Evolutionary conservation across 2,113 vertebrate genomes (phyloP).

Genomic region (Scopus umbretta): DNA sequence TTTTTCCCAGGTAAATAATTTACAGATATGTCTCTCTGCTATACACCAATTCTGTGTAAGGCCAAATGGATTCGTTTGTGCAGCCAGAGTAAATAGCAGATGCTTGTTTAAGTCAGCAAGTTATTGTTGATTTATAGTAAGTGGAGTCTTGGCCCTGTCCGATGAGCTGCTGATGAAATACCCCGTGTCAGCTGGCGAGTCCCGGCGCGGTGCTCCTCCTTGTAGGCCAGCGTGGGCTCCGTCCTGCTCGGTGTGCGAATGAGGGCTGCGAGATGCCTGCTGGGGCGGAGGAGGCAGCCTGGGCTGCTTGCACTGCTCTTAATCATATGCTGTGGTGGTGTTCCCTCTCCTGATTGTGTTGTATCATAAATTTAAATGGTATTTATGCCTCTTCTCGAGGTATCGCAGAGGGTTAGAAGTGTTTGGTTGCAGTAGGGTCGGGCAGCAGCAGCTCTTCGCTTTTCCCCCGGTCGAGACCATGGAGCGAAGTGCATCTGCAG

Average conservation of each 20-base stretch:
- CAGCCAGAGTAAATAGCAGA: constrained; percentile 26
- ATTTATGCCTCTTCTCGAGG: not conserved
- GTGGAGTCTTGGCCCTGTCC: not conserved
- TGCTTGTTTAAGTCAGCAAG: not conserved
- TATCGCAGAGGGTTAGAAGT: not conserved
- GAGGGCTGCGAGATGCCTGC: not conserved
- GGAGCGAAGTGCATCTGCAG: not conserved
- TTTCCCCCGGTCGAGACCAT: not conserved
- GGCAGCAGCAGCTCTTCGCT: not conserved
- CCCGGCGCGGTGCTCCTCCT: not conserved
- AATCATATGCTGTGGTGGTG: rapidly evolving
- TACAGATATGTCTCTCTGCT: not conserved
- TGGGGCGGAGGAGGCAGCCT: not conserved
- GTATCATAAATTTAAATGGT: not conserved
- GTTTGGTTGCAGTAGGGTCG: not conserved
- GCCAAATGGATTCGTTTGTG: not conserved
- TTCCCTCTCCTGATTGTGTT: not conserved
- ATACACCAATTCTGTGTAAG: not conserved
- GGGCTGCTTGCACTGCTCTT: not conserved
- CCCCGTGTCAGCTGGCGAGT: rapidly evolving
- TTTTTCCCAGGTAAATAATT: not conserved
- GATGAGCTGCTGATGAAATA: not conserved
- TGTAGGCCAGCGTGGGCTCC: not conserved
- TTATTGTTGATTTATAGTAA: constrained; percentile 12
- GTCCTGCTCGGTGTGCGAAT: rapidly evolving